Base-by-base conservation (phyloP, 2,797 vertebrate genomes). In the Mormyrops boulengeri region DNA sequence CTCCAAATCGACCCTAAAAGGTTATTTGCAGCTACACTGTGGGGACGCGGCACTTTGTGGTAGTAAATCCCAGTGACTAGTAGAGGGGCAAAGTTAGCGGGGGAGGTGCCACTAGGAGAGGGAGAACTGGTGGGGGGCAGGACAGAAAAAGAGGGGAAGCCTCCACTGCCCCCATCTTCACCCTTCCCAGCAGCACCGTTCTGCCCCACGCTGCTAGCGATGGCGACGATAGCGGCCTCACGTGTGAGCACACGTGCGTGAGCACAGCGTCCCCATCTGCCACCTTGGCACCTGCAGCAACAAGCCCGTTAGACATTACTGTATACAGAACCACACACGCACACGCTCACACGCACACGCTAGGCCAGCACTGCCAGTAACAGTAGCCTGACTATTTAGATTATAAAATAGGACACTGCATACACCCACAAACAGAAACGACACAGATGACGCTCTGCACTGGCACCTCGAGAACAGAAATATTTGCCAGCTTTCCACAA, bases 131-230 rank as follows among this genome's bases (percentile, higher is more conserved):
- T 1, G 66, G 66, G 30, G 30, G 66, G 12, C 11, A 4, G 26
- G 11, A 5, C 8, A 34, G 66, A 14, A 80, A 87, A 4, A 5
- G 85, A 14, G 50, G 82, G 90, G 89, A 66, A 88, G 88, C 19
- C 53, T 69, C 22, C 30, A 44, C 73, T 88, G 85, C 89, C 47
- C 69, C 30, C 22, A 2, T 34, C 55, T 80, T 88, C 90, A 87
- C 9, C 12, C 84, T 26, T 50, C 50, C 89, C 66, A 38, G 86
- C 85, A 41, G 55, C 80, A 86, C 86, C 30, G 86, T 12, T 86
- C 30, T 44, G 47, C 89, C 50, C 90, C 85, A 85, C 73, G 22
- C 77, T 57, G 34, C 26, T 89, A 91, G 87, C 88, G 38, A 69
- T 73, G 53, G 73, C 30, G 30, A 5, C 34, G 53, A 53, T 66